phyloP scores from a whole-genome alignment of 2,888 invertebrate species.

The Eristalis intricaria region DNA sequence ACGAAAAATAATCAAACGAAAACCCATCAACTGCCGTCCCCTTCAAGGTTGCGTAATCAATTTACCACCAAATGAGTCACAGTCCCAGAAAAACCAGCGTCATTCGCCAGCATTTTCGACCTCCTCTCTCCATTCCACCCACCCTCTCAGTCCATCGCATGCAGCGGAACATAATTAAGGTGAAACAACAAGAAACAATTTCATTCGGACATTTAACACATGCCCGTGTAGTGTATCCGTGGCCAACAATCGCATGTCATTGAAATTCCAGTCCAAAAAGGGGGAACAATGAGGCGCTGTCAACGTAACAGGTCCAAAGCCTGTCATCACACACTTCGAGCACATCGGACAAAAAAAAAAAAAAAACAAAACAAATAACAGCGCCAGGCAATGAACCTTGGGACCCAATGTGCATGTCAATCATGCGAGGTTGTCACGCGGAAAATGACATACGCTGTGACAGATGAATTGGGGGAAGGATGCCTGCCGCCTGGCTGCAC shows the following conservation, averaged over 20 bases:
- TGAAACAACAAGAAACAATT: background rate
- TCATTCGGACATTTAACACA: background rate
- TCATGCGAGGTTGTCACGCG: slow-evolving; percentile 54
- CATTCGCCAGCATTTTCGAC: background rate
- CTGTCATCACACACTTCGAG: background rate
- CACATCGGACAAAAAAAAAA: background rate
- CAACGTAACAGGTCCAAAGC: background rate
- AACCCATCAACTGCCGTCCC: background rate
- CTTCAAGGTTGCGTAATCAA: background rate
- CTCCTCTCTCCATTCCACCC: background rate
- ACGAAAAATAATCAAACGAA: background rate
- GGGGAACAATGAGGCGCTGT: background rate
- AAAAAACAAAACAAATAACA: background rate
- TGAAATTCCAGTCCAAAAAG: background rate
- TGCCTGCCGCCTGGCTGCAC: background rate
- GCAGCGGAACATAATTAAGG: background rate
- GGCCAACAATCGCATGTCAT: background rate
- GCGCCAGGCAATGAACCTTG: background rate
- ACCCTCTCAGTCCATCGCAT: background rate
- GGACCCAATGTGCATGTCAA: slow-evolving; percentile 33
- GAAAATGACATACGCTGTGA: slow-evolving; percentile 40
- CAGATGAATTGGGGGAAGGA: background rate
- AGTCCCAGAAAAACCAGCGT: background rate
- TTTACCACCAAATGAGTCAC: background rate
- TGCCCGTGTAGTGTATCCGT: background rate